Evolutionary conservation across 2,113 vertebrate species (phyloP).

Genomic region (Origma solitaria): DNA sequence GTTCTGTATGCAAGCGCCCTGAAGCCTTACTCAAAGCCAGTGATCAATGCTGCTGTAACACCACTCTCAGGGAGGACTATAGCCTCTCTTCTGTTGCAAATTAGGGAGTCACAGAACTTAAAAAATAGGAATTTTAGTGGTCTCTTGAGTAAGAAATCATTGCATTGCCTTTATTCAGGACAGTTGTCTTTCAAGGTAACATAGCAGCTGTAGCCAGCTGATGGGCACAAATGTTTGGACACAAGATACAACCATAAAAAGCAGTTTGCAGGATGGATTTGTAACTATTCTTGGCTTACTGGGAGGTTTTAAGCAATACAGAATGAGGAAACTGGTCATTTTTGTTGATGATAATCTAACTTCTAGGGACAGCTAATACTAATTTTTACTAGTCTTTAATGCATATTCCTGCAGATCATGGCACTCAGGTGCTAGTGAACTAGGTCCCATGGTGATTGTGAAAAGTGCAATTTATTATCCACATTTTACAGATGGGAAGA

Average conservation of each 20-base stretch:
- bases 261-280: background rate
- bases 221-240: background rate
- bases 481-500: background rate
- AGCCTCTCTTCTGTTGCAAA: background rate
- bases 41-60: background rate
- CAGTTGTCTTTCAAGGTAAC: background rate
- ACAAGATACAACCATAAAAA: background rate
- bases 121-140: background rate
- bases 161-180: background rate
- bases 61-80: background rate
- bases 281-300: background rate
- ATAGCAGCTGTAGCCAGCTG: background rate
- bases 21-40: background rate
- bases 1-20: background rate
- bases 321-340: background rate
- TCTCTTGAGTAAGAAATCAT: background rate
- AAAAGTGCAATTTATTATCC: background rate
- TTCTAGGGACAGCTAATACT: background rate
- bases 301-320: background rate
- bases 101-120: background rate
- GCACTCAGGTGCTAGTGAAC: background rate
- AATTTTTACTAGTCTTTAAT: background rate
- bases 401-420: background rate
- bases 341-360: background rate
- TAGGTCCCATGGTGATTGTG: background rate